Base-by-base conservation (phyloP, 2,113 vertebrate genomes). In the Indicator indicator region DNA sequence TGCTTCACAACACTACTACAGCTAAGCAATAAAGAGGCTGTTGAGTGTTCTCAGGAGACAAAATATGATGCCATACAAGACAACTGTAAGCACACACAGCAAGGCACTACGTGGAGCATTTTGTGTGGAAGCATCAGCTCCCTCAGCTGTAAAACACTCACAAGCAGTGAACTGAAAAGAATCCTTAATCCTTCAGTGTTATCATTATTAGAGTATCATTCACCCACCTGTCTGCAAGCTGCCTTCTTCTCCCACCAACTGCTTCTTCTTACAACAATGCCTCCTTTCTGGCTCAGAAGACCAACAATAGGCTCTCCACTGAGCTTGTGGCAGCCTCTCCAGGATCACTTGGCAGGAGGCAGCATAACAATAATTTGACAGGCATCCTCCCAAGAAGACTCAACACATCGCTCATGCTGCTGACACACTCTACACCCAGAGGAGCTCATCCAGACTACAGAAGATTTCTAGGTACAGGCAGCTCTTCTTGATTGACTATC, bases 391-490 rank as follows among this genome's bases (percentile, higher is more conserved):
- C 76, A 23, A 54, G 89, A 89, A 86, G 83, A 86, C 95, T 89
- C 91, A 94, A 91, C 93, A 24, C 67, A 98, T 98, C 97, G 92
- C 92, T 98, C 97, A 97, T 1, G 12, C 86, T 79, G 77, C 88
- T 95, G 96, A 95, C 96, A 93, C 70, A 1, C 90, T 89, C 76
- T 63, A 65, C 87, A 74, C 64, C 79, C 76, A 5, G 60, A 73
- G 50, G 18, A 69, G 72, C 70, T n/a, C 84, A 50, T 7, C 82
- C 83, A 80, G 33, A 15, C 48, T 8, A 21, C 5, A 1, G 71
- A 54, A 77, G 26, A 33, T 50, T 83, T 74, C 55, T 5, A 30
- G 69, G 83, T n/a, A 42, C 6, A 32, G 36, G 20, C 33, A 93
- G 71, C 71, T 55, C 67, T 71, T 77, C 82, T 28, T 42, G 14